Conservation (phyloP, 2,888 invertebrate species). For the Limnephilus marmoratus region DNA sequence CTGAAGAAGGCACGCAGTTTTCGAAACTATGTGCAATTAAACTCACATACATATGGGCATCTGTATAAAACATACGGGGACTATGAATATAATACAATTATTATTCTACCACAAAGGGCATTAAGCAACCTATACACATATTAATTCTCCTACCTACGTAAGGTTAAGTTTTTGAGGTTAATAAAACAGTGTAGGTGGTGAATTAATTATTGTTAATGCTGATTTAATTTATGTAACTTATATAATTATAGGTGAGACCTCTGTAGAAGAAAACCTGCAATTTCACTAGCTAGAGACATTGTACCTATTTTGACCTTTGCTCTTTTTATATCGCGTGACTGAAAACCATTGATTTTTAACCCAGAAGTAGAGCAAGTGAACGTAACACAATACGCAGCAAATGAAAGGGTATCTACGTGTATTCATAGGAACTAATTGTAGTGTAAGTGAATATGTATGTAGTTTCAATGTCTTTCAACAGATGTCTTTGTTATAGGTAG, state of each 20-base stretch:
- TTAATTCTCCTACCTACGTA: background rate
- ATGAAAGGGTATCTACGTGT: too few species aligned
- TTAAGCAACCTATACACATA: background rate
- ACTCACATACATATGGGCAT: too few species aligned
- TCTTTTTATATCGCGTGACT: background rate
- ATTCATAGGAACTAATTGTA: too few species aligned
- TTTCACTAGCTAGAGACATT: background rate
- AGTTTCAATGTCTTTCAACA: too few species aligned
- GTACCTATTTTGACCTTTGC: background rate
- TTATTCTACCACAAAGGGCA: too few species aligned
- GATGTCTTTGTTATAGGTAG: too few species aligned
- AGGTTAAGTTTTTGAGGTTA: background rate
- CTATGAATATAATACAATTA: too few species aligned
- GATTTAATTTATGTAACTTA: background rate
- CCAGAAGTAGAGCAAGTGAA: background rate
- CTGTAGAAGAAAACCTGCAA: background rate
- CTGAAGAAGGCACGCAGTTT: background rate
- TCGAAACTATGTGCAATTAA: background rate
- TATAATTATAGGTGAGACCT: background rate
- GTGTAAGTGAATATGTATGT: too few species aligned
- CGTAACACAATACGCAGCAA: background rate
- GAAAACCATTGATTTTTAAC: background rate
- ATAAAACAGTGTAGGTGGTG: background rate
- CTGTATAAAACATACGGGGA: background rate
- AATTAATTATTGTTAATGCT: background rate